Conservation (phyloP, 2,888 invertebrate species). For the Ophion ellenae region DNA sequence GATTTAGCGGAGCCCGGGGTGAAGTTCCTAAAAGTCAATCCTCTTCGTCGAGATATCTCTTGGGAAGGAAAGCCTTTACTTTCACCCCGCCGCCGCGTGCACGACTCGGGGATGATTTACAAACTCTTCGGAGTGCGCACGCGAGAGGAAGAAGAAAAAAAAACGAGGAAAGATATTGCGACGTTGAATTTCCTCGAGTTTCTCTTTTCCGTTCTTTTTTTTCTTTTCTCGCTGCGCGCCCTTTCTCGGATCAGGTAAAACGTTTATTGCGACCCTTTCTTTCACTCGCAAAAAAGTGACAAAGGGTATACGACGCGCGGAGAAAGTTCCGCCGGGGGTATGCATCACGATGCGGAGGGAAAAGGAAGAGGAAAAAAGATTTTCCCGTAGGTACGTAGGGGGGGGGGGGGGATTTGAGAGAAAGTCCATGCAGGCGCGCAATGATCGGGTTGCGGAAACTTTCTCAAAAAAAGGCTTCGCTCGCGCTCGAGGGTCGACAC, state of each 20-base stretch:
- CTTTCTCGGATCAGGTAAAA: conserved; percentile 59
- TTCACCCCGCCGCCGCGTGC: conserved; percentile 73
- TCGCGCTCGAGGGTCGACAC: conserved; percentile 10
- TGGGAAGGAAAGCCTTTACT: conserved; percentile 77
- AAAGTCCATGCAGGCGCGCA: conserved; percentile 46
- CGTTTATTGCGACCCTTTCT: conserved; percentile 64
- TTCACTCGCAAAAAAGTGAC: conserved; percentile 52
- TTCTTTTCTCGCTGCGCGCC: conserved; percentile 35
- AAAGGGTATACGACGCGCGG: conserved; percentile 63
- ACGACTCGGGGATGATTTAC: conserved; percentile 74
- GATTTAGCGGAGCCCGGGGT: conserved; percentile 26
- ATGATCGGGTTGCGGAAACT: conserved; percentile 60
- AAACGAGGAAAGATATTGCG: conserved; percentile 54
- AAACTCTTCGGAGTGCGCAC: conserved; percentile 52
- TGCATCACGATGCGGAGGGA: conserved; percentile 1
- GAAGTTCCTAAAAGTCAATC: conserved; percentile 61
- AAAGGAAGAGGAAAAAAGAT: conserved; percentile 17
- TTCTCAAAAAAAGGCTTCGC: conserved; percentile 57
- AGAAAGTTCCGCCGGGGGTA: conserved; percentile 66
- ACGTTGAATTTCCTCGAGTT: conserved; percentile 62
- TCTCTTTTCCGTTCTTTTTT: conserved; percentile 67
- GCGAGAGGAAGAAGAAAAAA: conserved; percentile 12
- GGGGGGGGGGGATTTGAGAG: conserved; percentile 41
- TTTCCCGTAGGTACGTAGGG: conserved; percentile 16
- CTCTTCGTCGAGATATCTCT: conserved; percentile 66